phyloP scores from a whole-genome alignment of 2,888 invertebrate species.

The Phaonia tiefii region DNA sequence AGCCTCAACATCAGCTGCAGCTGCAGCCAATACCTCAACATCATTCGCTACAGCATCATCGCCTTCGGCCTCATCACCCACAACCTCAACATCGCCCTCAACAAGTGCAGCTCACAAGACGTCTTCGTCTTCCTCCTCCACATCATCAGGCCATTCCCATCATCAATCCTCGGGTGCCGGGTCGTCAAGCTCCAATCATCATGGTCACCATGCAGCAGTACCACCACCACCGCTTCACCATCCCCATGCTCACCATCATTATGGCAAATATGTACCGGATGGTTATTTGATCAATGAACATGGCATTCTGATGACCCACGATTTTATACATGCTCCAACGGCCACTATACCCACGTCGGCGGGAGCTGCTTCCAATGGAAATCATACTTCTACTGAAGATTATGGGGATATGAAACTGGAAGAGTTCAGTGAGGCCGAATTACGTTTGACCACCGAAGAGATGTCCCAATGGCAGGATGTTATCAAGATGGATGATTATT shows the following conservation, averaged over 20 bases:
- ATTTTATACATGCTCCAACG: constrained; percentile 71
- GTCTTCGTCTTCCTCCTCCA: constrained; percentile 11
- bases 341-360: constrained; percentile 67
- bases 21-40: constrained; percentile 48
- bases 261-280: constrained; percentile 71
- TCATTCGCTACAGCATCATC: background rate
- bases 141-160: constrained; percentile 35
- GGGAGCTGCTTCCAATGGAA: constrained; percentile 68
- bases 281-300: constrained; percentile 77
- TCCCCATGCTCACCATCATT: constrained; percentile 69
- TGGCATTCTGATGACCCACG: constrained; percentile 76
- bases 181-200: constrained; percentile 57
- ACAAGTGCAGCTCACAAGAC: background rate
- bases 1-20: constrained; percentile 38
- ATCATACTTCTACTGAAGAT: constrained; percentile 68
- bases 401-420: constrained; percentile 75
- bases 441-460: constrained; percentile 77
- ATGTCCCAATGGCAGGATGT: constrained; percentile 83
- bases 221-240: constrained; percentile 51
- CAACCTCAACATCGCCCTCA: background rate
- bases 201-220: constrained; percentile 67
- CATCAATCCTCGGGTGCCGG: constrained; percentile 42
- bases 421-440: constrained; percentile 75
- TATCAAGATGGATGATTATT: constrained; percentile 92
- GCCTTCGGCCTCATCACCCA: constrained; percentile 29